phyloP scores from a whole-genome alignment of 53 echinoderm and acorn worm species.

The Echinarachnius parma region DNA sequence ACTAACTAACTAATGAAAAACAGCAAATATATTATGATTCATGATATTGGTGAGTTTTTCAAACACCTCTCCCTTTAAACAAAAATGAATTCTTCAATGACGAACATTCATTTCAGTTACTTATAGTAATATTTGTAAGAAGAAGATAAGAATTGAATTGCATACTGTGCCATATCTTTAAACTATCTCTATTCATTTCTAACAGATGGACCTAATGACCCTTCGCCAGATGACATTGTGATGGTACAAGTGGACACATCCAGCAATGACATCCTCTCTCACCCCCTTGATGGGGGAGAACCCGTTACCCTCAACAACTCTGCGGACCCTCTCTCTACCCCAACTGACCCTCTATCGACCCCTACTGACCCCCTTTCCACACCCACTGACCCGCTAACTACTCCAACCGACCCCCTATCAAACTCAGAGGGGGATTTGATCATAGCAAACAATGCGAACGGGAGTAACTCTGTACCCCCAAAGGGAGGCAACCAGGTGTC shows the following conservation, averaged over 20 bases:
- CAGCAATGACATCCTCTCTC: constrained; percentile 81
- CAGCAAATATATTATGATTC: too few relatives aligned
- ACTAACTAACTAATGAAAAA: too few relatives aligned
- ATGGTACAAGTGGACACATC: constrained; percentile 63
- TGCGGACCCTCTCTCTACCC: too few relatives aligned
- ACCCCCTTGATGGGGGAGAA: constrained; percentile 67
- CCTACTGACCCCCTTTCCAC: constrained; percentile 14
- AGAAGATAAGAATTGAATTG: too few relatives aligned
- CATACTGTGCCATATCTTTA: too few relatives aligned
- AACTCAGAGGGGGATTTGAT: background rate
- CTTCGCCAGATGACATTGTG: constrained; percentile 69
- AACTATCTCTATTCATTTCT: too few relatives aligned
- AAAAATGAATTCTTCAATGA: too few relatives aligned
- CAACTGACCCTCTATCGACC: constrained; percentile 12
- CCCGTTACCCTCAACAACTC: too few relatives aligned
- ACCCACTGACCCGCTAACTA: constrained; percentile 21
- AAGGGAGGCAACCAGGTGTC: background rate
- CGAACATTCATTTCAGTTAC: too few relatives aligned
- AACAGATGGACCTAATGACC: constrained; percentile 93
- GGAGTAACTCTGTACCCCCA: constrained; percentile 31
- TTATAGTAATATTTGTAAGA: too few relatives aligned
- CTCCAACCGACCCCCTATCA: constrained; percentile 1
- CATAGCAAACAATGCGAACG: constrained; percentile 39
- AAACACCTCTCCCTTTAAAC: too few relatives aligned
- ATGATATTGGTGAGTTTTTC: too few relatives aligned